Evolutionary conservation across 2,113 vertebrate genomes (phyloP).

Genomic region (Coregonus clupeaformis): DNA sequence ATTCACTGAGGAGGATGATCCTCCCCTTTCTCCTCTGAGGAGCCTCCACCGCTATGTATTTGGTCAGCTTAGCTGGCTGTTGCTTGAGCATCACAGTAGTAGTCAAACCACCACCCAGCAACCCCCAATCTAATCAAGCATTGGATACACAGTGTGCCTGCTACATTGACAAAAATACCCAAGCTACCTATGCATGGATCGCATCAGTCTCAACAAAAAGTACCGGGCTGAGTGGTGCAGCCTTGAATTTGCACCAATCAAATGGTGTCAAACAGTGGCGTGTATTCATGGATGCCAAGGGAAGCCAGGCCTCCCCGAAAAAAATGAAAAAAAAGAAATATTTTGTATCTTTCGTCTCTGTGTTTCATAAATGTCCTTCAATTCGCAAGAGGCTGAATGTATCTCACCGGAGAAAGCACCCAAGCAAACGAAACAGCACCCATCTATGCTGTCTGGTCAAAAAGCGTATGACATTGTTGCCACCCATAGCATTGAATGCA

Average conservation of each 20-base stretch:
- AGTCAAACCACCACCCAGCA: conserved; percentile 26
- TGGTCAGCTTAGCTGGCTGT: conserved; percentile 6
- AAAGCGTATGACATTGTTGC: no score
- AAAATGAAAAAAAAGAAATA: background rate
- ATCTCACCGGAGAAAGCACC: no score
- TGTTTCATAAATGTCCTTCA: no score
- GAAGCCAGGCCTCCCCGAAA: background rate
- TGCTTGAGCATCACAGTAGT: conserved; percentile 8
- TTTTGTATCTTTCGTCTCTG: no score
- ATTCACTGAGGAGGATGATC: no score
- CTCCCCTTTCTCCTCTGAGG: no score
- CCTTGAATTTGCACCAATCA: conserved; percentile 37
- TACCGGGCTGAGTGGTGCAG: conserved; percentile 12
- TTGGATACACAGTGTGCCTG: conserved; percentile 31
- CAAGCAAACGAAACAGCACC: no score
- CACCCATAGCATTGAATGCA: no score
- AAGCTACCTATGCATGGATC: conserved; percentile 5
- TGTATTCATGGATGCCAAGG: no score
- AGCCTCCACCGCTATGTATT: background rate
- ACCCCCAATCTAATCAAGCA: conserved; percentile 47
- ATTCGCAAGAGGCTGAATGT: no score
- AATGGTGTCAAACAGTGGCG: conserved; percentile 26
- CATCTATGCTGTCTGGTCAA: no score
- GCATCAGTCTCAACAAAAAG: conserved; percentile 46
- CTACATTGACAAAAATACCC: conserved; percentile 8